Conservation (phyloP, 2,113 vertebrate species). For the Leucosticte australis region DNA sequence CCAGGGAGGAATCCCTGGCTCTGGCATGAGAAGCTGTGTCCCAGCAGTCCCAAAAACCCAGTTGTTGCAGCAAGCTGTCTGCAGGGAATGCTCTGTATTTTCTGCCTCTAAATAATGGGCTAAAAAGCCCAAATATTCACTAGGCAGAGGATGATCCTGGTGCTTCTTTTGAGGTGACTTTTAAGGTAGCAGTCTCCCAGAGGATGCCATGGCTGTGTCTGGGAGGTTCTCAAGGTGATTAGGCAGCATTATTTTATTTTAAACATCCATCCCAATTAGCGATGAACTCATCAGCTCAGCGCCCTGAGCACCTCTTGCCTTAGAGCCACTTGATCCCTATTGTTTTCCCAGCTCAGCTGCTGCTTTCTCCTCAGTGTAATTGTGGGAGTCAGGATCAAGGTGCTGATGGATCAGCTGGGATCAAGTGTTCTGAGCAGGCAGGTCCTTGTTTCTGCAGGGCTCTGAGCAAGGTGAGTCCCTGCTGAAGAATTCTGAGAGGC, state of each 20-base stretch:
- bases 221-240: neutral
- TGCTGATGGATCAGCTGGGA: neutral
- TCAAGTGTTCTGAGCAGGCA: neutral
- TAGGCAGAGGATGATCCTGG: neutral
- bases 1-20: rapidly evolving
- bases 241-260: slow-evolving; percentile 9
- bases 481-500: too few relatives aligned
- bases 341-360: slow-evolving; percentile 3
- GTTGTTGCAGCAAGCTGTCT: neutral
- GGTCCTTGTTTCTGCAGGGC: neutral
- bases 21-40: rapidly evolving
- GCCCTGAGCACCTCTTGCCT: neutral
- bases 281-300: slow-evolving; percentile 23
- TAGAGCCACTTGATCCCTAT: neutral
- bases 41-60: rapidly evolving
- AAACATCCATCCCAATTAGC: neutral
- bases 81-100: neutral
- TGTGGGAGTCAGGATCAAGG: neutral
- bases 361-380: neutral
- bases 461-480: neutral
- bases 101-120: neutral
- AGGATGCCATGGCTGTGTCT: neutral
- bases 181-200: neutral
- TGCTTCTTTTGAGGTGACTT: neutral
- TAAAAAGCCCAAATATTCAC: neutral